These are phyloP conservation scores for Pangasianodon hypophthalmus DNA, from an alignment of 2,113 vertebrate genomes.

Conservation along the genomic window DNA sequence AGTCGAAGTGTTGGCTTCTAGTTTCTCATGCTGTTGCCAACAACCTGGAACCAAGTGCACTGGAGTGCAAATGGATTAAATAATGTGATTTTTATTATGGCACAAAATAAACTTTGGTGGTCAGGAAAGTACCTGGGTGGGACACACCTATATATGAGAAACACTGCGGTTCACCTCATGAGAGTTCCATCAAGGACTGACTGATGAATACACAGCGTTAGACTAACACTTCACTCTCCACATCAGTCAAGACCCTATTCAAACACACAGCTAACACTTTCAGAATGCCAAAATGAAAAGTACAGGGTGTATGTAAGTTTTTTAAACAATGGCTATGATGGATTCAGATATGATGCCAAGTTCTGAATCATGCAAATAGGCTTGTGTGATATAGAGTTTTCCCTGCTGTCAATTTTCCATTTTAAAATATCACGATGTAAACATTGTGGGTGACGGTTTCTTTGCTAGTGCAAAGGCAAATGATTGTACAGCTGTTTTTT, in stretches of 20 bases:
- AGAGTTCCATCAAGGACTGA: too few species aligned
- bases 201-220: too few species aligned
- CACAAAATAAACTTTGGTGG: too few species aligned
- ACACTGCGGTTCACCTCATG: too few species aligned
- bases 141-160: too few species aligned
- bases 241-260: too few species aligned
- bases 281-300: background rate
- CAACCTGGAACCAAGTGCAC: too few species aligned
- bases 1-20: background rate
- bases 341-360: background rate
- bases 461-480: background rate
- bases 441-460: background rate
- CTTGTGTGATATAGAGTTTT: background rate
- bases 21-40: too few species aligned
- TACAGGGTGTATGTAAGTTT: background rate
- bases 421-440: background rate
- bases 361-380: background rate
- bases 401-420: background rate
- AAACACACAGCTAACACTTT: background rate
- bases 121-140: background rate
- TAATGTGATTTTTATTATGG: too few species aligned
- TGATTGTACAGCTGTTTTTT: background rate
- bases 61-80: too few species aligned
- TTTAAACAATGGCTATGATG: background rate
- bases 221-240: too few species aligned